phyloP scores from a whole-genome alignment of 92 coral and sea anemone genomes.

The Epizoanthus ramosus region DNA sequence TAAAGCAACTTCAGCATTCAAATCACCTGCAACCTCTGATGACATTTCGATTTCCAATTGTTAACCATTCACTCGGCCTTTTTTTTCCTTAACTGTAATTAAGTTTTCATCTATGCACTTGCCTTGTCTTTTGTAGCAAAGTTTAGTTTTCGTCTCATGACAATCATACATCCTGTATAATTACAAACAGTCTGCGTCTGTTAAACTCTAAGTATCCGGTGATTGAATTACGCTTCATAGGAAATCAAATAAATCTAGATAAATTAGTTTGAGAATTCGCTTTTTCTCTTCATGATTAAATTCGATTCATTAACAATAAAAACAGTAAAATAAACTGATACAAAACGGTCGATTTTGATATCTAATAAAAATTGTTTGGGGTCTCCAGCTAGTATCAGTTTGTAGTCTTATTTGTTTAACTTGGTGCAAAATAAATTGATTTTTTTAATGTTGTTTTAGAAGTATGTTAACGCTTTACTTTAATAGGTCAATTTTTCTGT shows the following conservation, averaged over 20 bases:
- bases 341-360: constrained; percentile 46
- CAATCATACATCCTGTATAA: constrained; percentile 80
- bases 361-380: constrained; percentile 62
- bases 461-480: constrained; percentile 43
- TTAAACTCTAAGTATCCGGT: constrained; percentile 68
- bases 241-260: constrained; percentile 65
- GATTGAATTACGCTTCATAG: constrained; percentile 59
- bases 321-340: constrained; percentile 45
- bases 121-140: constrained; percentile 70
- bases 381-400: constrained; percentile 57
- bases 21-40: constrained; percentile 81
- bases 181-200: constrained; percentile 56
- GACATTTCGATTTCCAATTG: constrained; percentile 88
- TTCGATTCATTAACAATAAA: constrained; percentile 49
- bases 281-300: constrained; percentile 56
- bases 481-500: constrained; percentile 14
- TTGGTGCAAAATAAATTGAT: constrained; percentile 65
- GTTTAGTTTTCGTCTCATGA: constrained; percentile 66
- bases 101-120: constrained; percentile 76
- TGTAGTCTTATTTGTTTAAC: constrained; percentile 69
- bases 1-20: constrained; percentile 52
- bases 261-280: constrained; percentile 59
- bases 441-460: constrained; percentile 64
- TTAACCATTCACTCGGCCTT: constrained; percentile 87
- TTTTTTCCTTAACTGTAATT: constrained; percentile 76